phyloP scores from a whole-genome alignment of 2,888 invertebrate genomes.

The Andrena flavipes region DNA sequence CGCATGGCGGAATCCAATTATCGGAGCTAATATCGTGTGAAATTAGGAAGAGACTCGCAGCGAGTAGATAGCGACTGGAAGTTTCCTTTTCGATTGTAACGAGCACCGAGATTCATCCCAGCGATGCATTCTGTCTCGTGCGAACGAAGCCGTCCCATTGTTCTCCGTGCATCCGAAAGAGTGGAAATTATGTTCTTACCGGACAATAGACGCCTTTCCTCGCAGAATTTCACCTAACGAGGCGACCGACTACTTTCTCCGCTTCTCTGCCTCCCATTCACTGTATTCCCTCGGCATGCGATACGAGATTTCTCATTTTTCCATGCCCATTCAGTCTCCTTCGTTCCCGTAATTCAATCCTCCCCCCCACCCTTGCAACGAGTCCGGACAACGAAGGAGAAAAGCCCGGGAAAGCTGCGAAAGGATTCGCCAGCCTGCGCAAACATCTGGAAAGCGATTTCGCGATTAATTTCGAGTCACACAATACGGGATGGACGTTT shows the following conservation, averaged over 20 bases:
- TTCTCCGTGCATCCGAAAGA: slow-evolving; percentile 29
- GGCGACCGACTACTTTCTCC: slow-evolving; percentile 42
- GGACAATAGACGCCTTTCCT: slow-evolving; percentile 54
- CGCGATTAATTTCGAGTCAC: background rate
- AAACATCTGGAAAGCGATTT: background rate
- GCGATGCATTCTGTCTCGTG: slow-evolving; percentile 42
- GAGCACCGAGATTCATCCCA: slow-evolving; percentile 1
- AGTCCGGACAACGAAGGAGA: background rate
- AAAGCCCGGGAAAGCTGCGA: background rate
- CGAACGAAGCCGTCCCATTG: slow-evolving; percentile 52
- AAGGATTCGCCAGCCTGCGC: background rate
- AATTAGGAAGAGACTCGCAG: background rate
- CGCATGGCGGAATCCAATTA: background rate
- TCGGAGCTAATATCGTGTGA: background rate
- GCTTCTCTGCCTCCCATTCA: slow-evolving; percentile 9
- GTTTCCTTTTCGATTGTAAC: slow-evolving; percentile 35
- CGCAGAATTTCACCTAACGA: slow-evolving; percentile 44
- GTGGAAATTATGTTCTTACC: slow-evolving; percentile 62
- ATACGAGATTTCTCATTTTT: background rate
- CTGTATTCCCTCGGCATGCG: background rate
- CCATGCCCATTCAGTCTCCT: too few relatives aligned
- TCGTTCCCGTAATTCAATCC: too few relatives aligned
- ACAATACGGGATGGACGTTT: background rate
- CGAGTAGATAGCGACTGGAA: background rate
- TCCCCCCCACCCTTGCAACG: background rate